Conservation (phyloP, 2,797 vertebrate species). For the Buceros bicornis region DNA sequence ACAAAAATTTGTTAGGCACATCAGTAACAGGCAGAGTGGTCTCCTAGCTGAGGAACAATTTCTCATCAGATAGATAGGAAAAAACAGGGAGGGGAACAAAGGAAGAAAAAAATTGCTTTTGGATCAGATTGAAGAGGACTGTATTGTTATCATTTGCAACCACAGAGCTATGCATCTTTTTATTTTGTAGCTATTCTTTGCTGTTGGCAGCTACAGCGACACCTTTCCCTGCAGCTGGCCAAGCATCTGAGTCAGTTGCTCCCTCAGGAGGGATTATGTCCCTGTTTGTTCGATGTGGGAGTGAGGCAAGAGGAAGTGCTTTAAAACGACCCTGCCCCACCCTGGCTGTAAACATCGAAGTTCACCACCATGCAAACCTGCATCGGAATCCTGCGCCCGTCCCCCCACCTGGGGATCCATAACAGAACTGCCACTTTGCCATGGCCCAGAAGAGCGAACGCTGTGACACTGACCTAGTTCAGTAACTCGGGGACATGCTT, state of each 20-base stretch:
- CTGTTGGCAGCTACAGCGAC: background rate
- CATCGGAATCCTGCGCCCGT: background rate
- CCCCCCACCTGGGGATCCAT: background rate
- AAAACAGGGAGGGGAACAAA: constrained; percentile 36
- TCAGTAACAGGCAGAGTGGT: background rate
- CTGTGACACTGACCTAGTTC: rapidly evolving
- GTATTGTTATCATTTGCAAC: background rate
- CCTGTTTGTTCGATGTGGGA: background rate
- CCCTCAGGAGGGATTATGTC: constrained; percentile 9
- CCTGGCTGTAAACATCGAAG: constrained; percentile 54
- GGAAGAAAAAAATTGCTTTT: constrained; percentile 35
- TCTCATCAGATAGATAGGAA: constrained; percentile 9
- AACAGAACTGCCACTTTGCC: background rate
- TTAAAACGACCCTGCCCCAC: background rate
- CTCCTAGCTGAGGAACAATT: background rate
- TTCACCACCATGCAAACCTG: background rate
- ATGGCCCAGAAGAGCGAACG: background rate
- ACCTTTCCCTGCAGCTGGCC: constrained; percentile 40
- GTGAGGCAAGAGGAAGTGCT: background rate
- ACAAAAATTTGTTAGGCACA: background rate
- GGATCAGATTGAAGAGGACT: background rate
- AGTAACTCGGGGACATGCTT: background rate
- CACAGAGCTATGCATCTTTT: background rate
- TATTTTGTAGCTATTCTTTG: background rate
- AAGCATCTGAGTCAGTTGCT: constrained; percentile 15